Conservation (phyloP, 2,113 vertebrate genomes). For the Tiliqua scincoides region DNA sequence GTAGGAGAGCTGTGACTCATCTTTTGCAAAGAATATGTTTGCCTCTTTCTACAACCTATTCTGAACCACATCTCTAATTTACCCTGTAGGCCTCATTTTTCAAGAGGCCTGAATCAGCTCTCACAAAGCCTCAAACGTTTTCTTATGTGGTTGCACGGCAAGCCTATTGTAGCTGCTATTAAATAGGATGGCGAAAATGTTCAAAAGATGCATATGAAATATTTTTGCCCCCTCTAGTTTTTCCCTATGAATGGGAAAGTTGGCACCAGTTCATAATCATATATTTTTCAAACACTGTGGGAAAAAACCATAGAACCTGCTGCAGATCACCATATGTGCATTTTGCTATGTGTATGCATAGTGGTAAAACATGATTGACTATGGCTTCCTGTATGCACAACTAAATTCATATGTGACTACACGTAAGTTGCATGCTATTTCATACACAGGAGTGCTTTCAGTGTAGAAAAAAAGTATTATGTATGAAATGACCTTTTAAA, state of each 20-base stretch:
- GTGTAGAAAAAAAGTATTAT: not conserved
- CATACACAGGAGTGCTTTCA: not conserved
- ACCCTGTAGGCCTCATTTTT: constrained; percentile 7
- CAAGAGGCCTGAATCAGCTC: constrained; percentile 4
- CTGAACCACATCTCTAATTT: constrained; percentile 2
- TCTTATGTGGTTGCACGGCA: not conserved
- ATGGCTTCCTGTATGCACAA: not conserved
- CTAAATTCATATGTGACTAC: not conserved
- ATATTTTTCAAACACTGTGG: not conserved
- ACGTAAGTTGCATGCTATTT: not conserved
- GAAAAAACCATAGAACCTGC: not conserved
- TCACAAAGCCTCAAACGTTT: not conserved
- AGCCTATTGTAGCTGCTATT: not conserved
- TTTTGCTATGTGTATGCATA: not conserved
- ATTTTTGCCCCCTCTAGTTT: not conserved
- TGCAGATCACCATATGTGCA: not conserved
- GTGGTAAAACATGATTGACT: not conserved
- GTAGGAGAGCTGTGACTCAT: constrained; percentile 24
- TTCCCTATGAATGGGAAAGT: not conserved
- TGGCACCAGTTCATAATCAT: not conserved
- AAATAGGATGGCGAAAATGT: not conserved
- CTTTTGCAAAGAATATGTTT: not conserved
- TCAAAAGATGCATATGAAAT: not conserved
- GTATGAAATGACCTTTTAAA: not conserved
- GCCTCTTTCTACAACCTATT: constrained; percentile 12